Evolutionary conservation across 1,140 invertebrate species (phyloP), one percentile per base, ranked within the genome.

Genomic region (Drosophila nikananu): DNA sequence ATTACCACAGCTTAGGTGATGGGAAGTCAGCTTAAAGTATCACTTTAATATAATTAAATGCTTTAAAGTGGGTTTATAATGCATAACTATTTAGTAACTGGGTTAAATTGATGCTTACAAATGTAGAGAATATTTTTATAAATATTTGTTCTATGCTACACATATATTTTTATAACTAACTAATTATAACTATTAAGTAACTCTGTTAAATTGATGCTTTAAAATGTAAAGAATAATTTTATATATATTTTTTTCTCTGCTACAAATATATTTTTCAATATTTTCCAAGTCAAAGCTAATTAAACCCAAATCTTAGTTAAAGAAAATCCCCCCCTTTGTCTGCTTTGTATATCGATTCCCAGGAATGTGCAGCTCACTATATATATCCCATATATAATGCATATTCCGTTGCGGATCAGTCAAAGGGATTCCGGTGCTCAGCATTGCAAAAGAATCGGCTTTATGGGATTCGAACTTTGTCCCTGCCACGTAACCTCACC

Each of bases 391-490:
- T 21, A 35, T 37, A 39, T 37, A 23, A 19, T 23, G 13, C 17
- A 61, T 61, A 17, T n/a, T 19, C 19, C 23, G 27, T 21, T 23
- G 19, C 13, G 46, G 46, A 52, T 41, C 21, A 66, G 46, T 52
- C 46, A 52, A 70, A 67, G 46, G 46, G 64, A 71, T 55, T 71
- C 21, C 37, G 49, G 46, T 30, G 23, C 48, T 70, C 37, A 19
- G 46, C 62, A 55, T 55, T 55, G 63, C 49, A 68, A 71, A 68
- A 55, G 62, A 48, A 71, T 68, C 19, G 67, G 64, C 67, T 68
- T 71, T 71, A 51, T 41, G 51, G 66, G 32, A 72, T 23, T 59
- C 44, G 13, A 59, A 60, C 66, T 72, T 70, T 70, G 68, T 58
- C 25, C 35, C n/a, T 17, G 37, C 54, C 54, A 39, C 54, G 68